A percentile compares a stretch with the other conserved stretches of the same genome.
phyloP scores from a whole-genome alignment of 2,888 invertebrate species.

The Frankliniella intonsa region DNA sequence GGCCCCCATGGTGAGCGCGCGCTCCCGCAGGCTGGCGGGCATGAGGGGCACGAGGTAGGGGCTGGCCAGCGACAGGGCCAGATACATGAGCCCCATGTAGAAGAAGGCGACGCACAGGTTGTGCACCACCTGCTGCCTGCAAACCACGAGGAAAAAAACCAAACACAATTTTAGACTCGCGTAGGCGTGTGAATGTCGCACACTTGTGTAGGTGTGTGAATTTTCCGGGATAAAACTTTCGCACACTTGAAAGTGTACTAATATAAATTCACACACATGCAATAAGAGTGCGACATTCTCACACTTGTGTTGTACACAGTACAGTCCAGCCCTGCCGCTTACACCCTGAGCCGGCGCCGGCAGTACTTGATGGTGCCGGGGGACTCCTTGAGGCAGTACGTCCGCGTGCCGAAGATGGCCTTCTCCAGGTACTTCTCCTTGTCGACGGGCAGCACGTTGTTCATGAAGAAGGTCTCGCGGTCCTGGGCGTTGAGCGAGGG shows the following conservation, averaged over 20 bases:
- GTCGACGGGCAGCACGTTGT: slow-evolving; percentile 40
- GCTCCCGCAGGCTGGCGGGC: background rate
- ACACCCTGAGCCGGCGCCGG: background rate
- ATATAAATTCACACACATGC: background rate
- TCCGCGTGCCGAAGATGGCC: slow-evolving; percentile 78
- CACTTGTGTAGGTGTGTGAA: no score
- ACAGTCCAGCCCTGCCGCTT: background rate
- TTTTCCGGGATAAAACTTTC: no score
- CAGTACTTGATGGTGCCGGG: slow-evolving; percentile 56
- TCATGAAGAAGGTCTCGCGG: slow-evolving; percentile 53
- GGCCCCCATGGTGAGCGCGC: no score
- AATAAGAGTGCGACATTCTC: background rate
- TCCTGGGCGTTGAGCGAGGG: slow-evolving; percentile 54
- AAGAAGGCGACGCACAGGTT: background rate
- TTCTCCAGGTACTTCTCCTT: slow-evolving; percentile 58
- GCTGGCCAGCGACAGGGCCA: background rate
- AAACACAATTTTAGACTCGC: background rate
- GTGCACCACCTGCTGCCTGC: background rate
- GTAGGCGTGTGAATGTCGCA: no score
- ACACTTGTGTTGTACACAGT: background rate
- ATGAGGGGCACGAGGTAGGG: background rate
- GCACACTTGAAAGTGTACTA: no score
- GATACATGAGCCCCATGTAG: background rate
- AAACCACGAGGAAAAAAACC: background rate
- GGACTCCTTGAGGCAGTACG: slow-evolving; percentile 79